Conservation (phyloP, 2,888 invertebrate species). For the Cantharis lateralis region DNA sequence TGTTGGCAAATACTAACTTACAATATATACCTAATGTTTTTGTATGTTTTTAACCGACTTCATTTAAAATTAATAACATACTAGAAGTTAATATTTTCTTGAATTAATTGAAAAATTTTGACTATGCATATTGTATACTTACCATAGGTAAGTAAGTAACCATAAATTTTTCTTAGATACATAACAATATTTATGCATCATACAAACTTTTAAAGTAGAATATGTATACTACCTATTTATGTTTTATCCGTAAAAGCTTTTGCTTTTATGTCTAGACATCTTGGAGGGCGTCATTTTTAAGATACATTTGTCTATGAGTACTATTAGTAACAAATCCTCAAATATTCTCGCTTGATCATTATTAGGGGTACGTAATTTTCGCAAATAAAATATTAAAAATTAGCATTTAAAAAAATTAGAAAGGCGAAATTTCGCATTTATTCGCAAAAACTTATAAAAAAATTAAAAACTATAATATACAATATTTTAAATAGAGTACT, state of each 20-base stretch:
- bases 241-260: not conserved
- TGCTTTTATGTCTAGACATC: not conserved
- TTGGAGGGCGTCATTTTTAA: not conserved
- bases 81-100: not conserved
- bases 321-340: not conserved
- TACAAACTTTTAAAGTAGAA: not conserved
- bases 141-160: too few relatives aligned
- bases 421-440: too few relatives aligned
- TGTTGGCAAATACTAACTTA: too few relatives aligned
- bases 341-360: not conserved
- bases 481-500: too few relatives aligned
- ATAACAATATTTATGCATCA: not conserved
- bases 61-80: too few relatives aligned
- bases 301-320: not conserved
- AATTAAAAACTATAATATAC: too few relatives aligned
- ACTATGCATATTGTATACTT: not conserved
- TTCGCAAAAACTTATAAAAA: too few relatives aligned
- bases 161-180: not conserved
- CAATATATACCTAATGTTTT: too few relatives aligned
- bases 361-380: too few relatives aligned
- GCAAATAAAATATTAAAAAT: too few relatives aligned
- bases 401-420: too few relatives aligned
- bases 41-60: too few relatives aligned
- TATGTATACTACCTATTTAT: not conserved
- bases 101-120: not conserved